A percentile compares a stretch with the other conserved stretches of the same genome.
phyloP scores from a whole-genome alignment of 2,113 vertebrate species.

The Cryptomyrus ogoouensis region DNA sequence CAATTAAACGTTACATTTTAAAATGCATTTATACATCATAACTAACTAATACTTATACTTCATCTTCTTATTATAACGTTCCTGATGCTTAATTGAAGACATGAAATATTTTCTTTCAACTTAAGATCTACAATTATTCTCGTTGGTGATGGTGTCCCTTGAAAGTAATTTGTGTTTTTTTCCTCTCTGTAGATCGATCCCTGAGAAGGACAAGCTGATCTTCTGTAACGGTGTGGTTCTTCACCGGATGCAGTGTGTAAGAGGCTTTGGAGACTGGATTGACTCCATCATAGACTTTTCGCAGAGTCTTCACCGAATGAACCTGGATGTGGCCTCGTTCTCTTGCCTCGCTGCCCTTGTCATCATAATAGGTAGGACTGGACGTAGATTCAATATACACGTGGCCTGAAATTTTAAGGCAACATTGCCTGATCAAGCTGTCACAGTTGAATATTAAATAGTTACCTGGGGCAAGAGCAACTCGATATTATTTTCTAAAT shows the following conservation, averaged over 20 bases:
- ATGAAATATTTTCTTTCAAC: not conserved
- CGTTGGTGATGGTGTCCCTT: not conserved
- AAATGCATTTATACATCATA: not conserved
- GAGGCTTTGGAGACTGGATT: conserved; percentile 85
- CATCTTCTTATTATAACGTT: not conserved
- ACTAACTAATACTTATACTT: not conserved
- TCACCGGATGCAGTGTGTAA: conserved; percentile 79
- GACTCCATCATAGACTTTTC: conserved; percentile 87
- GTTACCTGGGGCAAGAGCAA: not conserved
- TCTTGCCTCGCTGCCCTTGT: conserved; percentile 82
- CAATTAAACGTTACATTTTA: not conserved
- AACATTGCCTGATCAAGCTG: not conserved
- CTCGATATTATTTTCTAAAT: not conserved
- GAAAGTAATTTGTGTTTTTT: not conserved
- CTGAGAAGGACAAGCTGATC: conserved; percentile 77
- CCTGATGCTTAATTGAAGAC: not conserved
- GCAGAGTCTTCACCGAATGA: conserved; percentile 77
- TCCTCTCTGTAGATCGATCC: conserved; percentile 66
- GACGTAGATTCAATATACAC: not conserved
- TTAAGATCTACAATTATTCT: not conserved
- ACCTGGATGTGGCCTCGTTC: conserved; percentile 75
- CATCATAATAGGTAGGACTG: conserved; percentile 78
- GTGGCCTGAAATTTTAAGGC: not conserved
- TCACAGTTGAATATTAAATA: not conserved
- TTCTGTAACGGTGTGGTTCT: conserved; percentile 86